Evolutionary conservation across 2,888 invertebrate species (phyloP).

Genomic region (Vanessa cardui): DNA sequence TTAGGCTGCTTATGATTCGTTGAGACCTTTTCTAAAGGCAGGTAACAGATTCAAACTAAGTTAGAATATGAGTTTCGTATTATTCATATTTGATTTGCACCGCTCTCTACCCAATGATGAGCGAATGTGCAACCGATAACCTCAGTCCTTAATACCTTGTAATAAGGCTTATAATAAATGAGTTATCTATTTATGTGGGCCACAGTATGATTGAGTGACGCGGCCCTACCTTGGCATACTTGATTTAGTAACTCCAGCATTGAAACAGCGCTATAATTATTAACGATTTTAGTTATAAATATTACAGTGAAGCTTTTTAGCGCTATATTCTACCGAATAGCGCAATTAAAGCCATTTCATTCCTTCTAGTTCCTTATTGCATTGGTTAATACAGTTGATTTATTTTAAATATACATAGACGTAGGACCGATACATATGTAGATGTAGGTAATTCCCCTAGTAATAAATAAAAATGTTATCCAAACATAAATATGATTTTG

Average conservation of each 20-base stretch:
- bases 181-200: conserved; percentile 26
- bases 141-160: conserved; percentile 17
- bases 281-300: conserved; percentile 8
- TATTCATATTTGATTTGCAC: conserved; percentile 14
- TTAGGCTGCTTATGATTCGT: not conserved
- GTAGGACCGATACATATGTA: too few species aligned
- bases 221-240: conserved; percentile 47
- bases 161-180: conserved; percentile 30
- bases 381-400: too few species aligned
- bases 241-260: conserved; percentile 39
- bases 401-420: too few species aligned
- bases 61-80: conserved; percentile 4
- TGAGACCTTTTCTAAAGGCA: not conserved
- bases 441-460: too few species aligned
- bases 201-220: conserved; percentile 39
- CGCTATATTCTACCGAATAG: conserved; percentile 5
- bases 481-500: too few species aligned
- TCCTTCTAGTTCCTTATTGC: not conserved
- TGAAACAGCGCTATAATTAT: conserved; percentile 31
- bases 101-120: conserved; percentile 14
- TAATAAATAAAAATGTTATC: too few species aligned
- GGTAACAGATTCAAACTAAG: conserved; percentile 8
- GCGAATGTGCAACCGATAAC: conserved; percentile 5
- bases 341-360: not conserved
- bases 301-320: not conserved